Conservation (phyloP, 2,113 vertebrate species). For the Picathartes gymnocephalus region DNA sequence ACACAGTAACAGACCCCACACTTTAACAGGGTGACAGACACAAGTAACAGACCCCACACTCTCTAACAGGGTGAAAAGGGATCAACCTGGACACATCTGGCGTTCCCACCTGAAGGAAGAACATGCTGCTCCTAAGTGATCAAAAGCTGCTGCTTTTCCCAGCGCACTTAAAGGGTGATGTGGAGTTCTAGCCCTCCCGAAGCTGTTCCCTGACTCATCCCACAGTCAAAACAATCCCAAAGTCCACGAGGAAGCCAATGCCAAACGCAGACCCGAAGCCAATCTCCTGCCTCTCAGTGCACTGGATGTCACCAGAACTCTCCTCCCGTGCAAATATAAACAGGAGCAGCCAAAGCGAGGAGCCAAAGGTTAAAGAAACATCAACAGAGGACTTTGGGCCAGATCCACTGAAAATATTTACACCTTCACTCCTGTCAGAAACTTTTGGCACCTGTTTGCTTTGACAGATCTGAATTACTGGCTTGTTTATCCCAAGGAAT, state of each 20-base stretch:
- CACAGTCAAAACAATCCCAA: background rate
- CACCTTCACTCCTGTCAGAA: background rate
- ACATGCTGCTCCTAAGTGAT: background rate
- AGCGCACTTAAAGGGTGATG: background rate
- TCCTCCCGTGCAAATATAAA: background rate
- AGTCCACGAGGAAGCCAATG: background rate
- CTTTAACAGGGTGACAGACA: fast-evolving
- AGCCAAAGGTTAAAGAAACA: background rate
- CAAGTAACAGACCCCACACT: background rate
- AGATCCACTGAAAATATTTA: background rate
- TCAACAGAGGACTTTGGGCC: background rate
- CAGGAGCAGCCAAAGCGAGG: background rate
- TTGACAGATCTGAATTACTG: background rate
- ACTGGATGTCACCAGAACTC: background rate
- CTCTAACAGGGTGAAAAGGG: fast-evolving
- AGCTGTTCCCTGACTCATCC: background rate
- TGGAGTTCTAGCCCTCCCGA: background rate
- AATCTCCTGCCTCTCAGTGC: background rate
- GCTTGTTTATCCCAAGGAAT: background rate
- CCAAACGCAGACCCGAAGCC: background rate
- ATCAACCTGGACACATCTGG: background rate
- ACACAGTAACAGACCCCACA: background rate
- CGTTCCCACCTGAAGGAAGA: background rate
- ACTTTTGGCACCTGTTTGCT: background rate
- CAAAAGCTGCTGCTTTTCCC: background rate